Conservation (phyloP, 1,140 invertebrate genomes). For the Yoshiicerus persimilis region DNA sequence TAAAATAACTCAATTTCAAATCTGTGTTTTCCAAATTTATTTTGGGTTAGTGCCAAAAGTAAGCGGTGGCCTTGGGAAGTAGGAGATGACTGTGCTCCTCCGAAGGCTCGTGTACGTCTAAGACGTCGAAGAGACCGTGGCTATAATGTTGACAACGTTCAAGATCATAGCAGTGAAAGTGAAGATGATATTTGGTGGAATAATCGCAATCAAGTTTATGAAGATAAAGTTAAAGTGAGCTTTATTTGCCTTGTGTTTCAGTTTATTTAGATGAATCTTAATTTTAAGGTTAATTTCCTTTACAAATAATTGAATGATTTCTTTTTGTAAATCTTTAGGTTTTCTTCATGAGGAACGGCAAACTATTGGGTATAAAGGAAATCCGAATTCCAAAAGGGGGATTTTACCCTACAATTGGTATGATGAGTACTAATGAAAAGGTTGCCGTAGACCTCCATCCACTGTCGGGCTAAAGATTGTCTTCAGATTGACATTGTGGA, state of each 20-base stretch:
- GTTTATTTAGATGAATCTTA: not conserved
- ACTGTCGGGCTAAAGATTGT: slow-evolving; percentile 57
- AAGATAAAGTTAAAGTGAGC: slow-evolving; percentile 36
- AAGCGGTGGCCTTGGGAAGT: slow-evolving; percentile 41
- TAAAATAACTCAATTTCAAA: not conserved
- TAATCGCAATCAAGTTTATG: slow-evolving; percentile 50
- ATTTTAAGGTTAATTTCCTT: not conserved
- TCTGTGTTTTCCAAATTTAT: not conserved
- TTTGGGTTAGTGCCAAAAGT: not conserved
- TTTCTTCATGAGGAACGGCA: slow-evolving; percentile 63
- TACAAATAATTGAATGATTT: not conserved
- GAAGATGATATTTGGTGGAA: slow-evolving; percentile 57
- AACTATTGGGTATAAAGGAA: slow-evolving; percentile 59
- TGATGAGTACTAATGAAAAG: slow-evolving; percentile 62
- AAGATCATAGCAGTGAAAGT: slow-evolving; percentile 49
- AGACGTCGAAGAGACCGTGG: not conserved
- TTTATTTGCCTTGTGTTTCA: not conserved
- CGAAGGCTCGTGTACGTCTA: slow-evolving; percentile 1
- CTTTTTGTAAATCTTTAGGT: slow-evolving; percentile 54
- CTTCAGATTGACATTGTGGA: too few species aligned
- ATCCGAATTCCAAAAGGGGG: slow-evolving; percentile 61
- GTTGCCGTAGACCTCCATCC: slow-evolving; percentile 61
- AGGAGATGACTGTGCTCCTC: slow-evolving; percentile 11
- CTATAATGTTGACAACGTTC: slow-evolving; percentile 50
- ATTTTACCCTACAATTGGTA: slow-evolving; percentile 63